Base-by-base conservation (phyloP, 2,888 invertebrate genomes). In the Vanessa cardui region DNA sequence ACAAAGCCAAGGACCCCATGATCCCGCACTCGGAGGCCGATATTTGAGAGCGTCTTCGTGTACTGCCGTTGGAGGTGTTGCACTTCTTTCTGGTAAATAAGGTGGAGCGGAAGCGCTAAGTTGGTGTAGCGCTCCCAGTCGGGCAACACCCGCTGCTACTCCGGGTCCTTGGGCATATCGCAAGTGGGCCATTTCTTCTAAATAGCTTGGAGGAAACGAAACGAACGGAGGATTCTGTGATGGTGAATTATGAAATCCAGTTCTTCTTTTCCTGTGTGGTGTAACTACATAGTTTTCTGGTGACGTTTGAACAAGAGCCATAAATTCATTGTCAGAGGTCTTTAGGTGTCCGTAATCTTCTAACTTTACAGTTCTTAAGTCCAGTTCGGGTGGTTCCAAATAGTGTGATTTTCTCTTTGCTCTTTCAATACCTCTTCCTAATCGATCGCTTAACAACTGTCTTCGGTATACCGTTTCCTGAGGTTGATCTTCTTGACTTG, bases 171-270 rank as follows among this genome's bases (percentile, higher is more conserved):
- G 94, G 68, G 94, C 94, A 77, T 95, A 94, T 74, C 95, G 92
- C 74, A 94, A 86, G 74, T 94, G 94, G 20, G 94, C 91, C 80
- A 95, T 94, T 81, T 96, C 96, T 83, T 96, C 96, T 76, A 96
- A 92, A 80, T 96, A 95, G 75, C 95, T 95, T 65, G 96, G 96
- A 75, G 95, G 95, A 83, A 96, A 97, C 69, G 97, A 96, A 74
- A 97, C 96, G 81, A 97, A 97, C 49, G 97, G 96, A 71, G 97
- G 96, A 88, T 97, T 97, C 83, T 97, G 97, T 72, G 96, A 96
- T 21, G 97, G 97, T 46, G 97, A 96, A 81, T 97, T 97, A 84
- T 97, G 97, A 80, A 97, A 97, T 62, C 97, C 97, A 0, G 97
- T 97, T 83, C 97, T 93, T 83, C 97, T 93, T 89, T 97, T 97